Conservation (phyloP, 2,888 invertebrate species). For the Melinaea menophilus region DNA sequence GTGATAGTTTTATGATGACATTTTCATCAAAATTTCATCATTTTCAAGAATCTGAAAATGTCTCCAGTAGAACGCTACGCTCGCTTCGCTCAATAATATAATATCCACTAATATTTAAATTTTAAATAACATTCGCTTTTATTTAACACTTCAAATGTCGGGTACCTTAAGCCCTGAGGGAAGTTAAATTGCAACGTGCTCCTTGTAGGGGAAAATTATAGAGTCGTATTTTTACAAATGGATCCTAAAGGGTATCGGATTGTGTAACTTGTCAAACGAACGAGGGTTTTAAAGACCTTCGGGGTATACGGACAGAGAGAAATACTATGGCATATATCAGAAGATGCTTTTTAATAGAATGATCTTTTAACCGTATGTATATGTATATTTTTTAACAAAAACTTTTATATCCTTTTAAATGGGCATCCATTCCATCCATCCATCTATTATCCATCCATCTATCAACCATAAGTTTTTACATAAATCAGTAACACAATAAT, state of each 20-base stretch:
- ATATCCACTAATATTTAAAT: neutral
- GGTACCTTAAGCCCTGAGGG: constrained; percentile 48
- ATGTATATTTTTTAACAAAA: neutral
- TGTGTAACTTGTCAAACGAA: constrained; percentile 58
- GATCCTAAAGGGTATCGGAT: constrained; percentile 62
- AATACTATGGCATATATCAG: constrained; percentile 41
- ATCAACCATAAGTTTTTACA: no score
- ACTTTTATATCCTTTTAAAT: no score
- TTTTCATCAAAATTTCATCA: no score
- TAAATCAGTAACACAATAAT: no score
- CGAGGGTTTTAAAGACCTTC: constrained; percentile 37
- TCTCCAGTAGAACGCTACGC: no score
- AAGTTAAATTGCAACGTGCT: constrained; percentile 58
- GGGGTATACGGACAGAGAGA: constrained; percentile 57
- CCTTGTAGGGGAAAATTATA: constrained; percentile 64
- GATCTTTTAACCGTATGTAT: neutral
- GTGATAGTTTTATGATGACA: no score
- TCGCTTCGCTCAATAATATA: no score
- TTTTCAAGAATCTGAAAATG: no score
- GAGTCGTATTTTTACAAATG: constrained; percentile 71
- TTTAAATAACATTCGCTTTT: neutral
- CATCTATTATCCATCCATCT: no score
- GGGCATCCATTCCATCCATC: no score
- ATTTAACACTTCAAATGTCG: constrained; percentile 37
- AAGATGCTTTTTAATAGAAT: neutral